phyloP scores from a whole-genome alignment of 2,113 vertebrate genomes.

The Heterotilapia buettikoferi region DNA sequence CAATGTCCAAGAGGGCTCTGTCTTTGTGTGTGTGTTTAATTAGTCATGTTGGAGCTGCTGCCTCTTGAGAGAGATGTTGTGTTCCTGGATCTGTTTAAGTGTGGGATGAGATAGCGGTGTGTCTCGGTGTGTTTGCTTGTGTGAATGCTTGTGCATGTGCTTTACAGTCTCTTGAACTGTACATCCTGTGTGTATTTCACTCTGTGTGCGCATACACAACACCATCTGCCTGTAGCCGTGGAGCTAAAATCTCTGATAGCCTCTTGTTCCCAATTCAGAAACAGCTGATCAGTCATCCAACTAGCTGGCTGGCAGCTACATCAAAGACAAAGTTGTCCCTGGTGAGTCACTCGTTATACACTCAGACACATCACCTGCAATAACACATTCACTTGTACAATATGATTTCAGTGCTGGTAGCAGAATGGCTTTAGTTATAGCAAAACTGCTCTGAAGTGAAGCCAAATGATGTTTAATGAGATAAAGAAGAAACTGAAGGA shows the following conservation, averaged over 20 bases:
- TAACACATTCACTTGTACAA: constrained; percentile 15
- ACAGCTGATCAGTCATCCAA: constrained; percentile 68
- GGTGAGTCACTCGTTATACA: constrained; percentile 31
- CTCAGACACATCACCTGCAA: constrained; percentile 24
- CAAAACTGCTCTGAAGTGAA: neutral
- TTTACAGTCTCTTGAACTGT: constrained; percentile 19
- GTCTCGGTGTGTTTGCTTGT: neutral
- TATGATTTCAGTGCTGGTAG: neutral
- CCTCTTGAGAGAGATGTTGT: constrained; percentile 26
- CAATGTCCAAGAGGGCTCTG: constrained; percentile 32
- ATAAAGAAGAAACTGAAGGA: neutral
- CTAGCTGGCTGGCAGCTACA: constrained; percentile 52
- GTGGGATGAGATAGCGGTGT: neutral
- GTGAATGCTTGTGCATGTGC: neutral
- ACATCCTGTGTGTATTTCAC: neutral
- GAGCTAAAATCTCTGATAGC: constrained; percentile 60
- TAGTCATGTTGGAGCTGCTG: constrained; percentile 19
- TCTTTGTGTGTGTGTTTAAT: constrained; percentile 24
- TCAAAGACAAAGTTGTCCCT: constrained; percentile 59
- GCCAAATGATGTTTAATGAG: neutral
- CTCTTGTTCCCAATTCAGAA: constrained; percentile 50
- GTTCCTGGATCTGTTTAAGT: neutral
- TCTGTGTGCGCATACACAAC: constrained; percentile 22
- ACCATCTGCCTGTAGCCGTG: constrained; percentile 64
- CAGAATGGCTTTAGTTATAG: neutral